Evolutionary conservation across 2,113 vertebrate genomes (phyloP), one percentile per base, ranked within the genome.

Genomic region (Podilymbus podiceps): DNA sequence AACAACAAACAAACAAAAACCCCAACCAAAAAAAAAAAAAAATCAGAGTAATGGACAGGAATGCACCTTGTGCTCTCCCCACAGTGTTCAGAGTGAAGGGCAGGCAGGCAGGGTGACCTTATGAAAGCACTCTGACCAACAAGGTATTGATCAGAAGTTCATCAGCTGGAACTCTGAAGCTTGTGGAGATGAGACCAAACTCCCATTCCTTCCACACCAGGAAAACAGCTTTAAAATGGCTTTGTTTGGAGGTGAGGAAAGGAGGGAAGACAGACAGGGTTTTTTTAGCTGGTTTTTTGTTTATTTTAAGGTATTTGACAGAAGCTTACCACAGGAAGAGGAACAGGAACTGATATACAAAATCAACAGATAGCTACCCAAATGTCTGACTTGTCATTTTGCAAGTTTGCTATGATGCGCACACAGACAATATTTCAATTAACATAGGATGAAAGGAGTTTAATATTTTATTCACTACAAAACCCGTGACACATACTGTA

Each of bases 381-480:
- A 88, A 80, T 47, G 66, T 71, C 87, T 64, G 8, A 35, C 17
- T 18, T 71, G 56, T 69, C 53, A 60, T 49, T 66, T 69, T 74
- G 42, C 66, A 79, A 42, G 8, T 64, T 84, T 40, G 4, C 42
- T 81, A 73, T 40, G 53, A 95, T 55, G 93, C 86, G 93, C 86
- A 78, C 16, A 23, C 20, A 2, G 8, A 88, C 76, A 90, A 46
- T 77, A 71, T 59, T 85, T 88, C 20, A 4, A 82, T 79, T 72
- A 80, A 53, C 23, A 47, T 40, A 79, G 42, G 14, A 53, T 68
- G 69, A 33, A 85, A 85, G 21, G 35, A 78, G 25, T 75, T 81
- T 84, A 80, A 44, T 93, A 94, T 84, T 96, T 95, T 49, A 92
- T 87, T 83, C 56, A 59, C n/a, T 81, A 38, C 33, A 87, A 82